Evolutionary conservation across 2,113 vertebrate species (phyloP), one percentile per base, ranked within the genome.

Genomic region (Notiomystis cincta): DNA sequence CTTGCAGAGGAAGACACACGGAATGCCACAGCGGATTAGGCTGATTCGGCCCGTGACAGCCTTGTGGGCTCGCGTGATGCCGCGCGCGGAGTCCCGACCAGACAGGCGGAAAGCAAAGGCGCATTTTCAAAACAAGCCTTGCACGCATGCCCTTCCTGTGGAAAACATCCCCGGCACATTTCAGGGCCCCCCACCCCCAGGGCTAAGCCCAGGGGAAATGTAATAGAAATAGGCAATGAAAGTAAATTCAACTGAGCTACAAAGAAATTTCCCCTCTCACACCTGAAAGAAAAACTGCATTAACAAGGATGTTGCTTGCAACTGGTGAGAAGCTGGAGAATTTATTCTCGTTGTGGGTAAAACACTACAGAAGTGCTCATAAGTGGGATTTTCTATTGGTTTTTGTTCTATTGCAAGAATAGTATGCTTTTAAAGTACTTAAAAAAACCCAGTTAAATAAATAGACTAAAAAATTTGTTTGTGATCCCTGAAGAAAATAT

Each of bases 1-100:
- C 97, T 98, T 99, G 98, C 95, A 90, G 96, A 96, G 96, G 97
- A 98, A 98, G 98, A 90, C 97, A 96, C 96, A 97, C 23, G 96
- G 83, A 94, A 98, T 78, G 98, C 97, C 98, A 98, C 98, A 97
- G 97, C 93, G 96, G 90, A 98, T 99, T 99, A 99, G 97, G 91
- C 28, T 97, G 97, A 98, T 90, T 89, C 60, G 93, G 96, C 95
- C 98, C 95, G 95, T 97, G 95, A 90, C 77, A 96, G 97, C 98
- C 98, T 98, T 98, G 95, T 96, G 97, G 98, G 98, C 97, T 95
- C 72, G 73, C 84, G 62, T 98, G 98, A 98, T 97, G 97, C 4
- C 87, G 86, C 67, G 58, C 37, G 85, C 40, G 19, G 82, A 97
- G 96, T 82, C 95, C 91, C 82, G 96, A 98, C 95, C 97, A 95